Evolutionary conservation across 2,797 vertebrate species (phyloP).

Genomic region (Buceros bicornis): DNA sequence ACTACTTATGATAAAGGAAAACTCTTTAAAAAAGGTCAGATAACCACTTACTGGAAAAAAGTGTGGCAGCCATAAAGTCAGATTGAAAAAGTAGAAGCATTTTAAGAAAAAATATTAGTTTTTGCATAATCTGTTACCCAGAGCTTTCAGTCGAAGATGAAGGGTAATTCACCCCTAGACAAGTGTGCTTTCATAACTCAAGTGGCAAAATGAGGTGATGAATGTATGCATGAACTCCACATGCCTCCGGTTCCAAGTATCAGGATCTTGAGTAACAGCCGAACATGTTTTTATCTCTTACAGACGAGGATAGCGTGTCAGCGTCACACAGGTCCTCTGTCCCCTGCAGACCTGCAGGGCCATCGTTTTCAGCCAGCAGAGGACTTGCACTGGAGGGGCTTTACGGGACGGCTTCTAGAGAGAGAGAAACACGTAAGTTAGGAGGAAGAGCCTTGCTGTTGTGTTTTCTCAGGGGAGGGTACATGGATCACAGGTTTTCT

Average conservation of each 20-base stretch:
- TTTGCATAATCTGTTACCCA: not conserved
- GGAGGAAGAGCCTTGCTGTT: not conserved
- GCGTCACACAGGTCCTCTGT: not conserved
- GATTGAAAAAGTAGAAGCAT: not conserved
- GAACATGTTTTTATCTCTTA: not conserved
- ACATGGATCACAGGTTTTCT: not conserved
- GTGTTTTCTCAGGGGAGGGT: not conserved
- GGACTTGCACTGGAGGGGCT: not conserved
- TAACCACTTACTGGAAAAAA: not conserved
- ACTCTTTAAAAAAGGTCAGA: not conserved
- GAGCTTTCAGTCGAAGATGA: not conserved
- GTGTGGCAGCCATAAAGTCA: not conserved
- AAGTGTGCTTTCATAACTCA: not conserved
- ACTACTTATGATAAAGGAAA: not conserved
- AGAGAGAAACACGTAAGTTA: not conserved
- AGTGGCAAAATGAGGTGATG: not conserved
- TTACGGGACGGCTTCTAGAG: no score
- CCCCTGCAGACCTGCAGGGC: not conserved
- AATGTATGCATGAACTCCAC: not conserved
- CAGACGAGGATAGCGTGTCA: not conserved
- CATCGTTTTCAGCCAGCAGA: not conserved
- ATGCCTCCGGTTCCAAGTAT: not conserved
- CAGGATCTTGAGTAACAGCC: not conserved
- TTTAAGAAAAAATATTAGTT: not conserved
- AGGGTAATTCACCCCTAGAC: not conserved